These are phyloP conservation scores for Gambelia wislizenii DNA, from an alignment of 2,797 vertebrate genomes.

Conservation along the genomic window DNA sequence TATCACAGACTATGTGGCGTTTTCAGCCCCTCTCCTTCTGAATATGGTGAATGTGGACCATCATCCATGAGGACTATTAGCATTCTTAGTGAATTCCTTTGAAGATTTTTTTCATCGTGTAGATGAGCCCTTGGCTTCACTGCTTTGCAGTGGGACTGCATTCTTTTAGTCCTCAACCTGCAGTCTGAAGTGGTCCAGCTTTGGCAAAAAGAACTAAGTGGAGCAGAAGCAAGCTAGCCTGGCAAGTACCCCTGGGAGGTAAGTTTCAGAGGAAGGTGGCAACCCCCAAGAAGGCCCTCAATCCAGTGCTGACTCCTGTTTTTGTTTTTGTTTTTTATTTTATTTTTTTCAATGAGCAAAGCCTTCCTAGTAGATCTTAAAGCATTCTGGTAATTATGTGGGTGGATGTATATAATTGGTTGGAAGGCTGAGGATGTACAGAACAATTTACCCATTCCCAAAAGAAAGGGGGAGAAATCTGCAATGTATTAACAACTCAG, in stretches of 20 bases:
- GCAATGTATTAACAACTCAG: neutral
- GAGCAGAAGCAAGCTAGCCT: neutral
- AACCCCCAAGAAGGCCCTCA: neutral
- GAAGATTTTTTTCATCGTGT: too few species aligned
- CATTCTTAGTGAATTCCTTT: too few species aligned
- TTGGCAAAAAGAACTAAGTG: neutral
- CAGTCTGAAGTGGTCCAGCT: neutral
- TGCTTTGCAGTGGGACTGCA: neutral
- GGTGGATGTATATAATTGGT: neutral
- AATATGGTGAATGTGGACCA: too few species aligned
- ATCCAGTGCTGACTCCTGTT: too few species aligned
- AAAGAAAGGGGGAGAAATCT: neutral
- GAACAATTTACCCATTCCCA: neutral
- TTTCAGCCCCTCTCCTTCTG: too few species aligned
- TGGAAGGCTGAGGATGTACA: neutral
- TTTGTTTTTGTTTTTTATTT: too few species aligned
- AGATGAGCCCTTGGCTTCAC: neutral
- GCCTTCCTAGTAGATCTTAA: neutral
- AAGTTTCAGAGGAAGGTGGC: neutral
- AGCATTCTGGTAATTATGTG: neutral
- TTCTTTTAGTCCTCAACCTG: neutral
- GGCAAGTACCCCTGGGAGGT: neutral
- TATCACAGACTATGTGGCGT: too few species aligned
- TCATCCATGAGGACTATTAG: too few species aligned
- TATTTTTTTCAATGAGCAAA: neutral